phyloP scores from a whole-genome alignment of 2,797 vertebrate species.

The Avahi laniger region DNA sequence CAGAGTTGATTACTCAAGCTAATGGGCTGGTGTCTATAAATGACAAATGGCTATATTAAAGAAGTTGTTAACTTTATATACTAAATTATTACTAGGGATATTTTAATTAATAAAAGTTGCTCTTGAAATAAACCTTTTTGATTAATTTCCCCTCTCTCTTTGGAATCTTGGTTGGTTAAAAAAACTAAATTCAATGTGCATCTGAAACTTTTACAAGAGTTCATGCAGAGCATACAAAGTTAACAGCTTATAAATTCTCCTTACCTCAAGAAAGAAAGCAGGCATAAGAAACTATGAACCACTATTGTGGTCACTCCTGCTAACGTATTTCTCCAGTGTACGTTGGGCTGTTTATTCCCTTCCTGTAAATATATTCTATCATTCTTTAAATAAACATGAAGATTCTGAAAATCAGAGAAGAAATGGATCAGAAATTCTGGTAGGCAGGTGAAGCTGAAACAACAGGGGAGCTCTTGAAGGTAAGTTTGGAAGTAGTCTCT shows the following conservation, averaged over 20 bases:
- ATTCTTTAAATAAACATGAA: constrained; percentile 2
- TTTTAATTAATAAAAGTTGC: constrained; percentile 78
- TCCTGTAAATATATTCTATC: not conserved
- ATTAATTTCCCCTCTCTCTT: constrained; percentile 52
- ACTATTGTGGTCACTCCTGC: not conserved
- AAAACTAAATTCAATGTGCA: constrained; percentile 54
- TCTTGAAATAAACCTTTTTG: constrained; percentile 57
- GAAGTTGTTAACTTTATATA: constrained; percentile 81
- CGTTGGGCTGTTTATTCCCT: constrained; percentile 10
- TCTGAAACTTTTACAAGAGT: constrained; percentile 46
- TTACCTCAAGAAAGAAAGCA: constrained; percentile 21
- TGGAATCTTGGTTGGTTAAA: constrained; percentile 48
- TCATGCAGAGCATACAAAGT: not conserved
- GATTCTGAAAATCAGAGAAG: not conserved
- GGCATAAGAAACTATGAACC: not conserved
- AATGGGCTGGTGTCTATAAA: constrained; percentile 82
- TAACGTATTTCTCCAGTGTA: not conserved
- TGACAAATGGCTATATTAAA: constrained; percentile 81
- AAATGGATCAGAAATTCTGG: not conserved
- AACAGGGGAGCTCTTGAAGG: not conserved
- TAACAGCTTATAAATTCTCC: constrained; percentile 66
- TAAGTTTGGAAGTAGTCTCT: not conserved
- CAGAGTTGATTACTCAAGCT: constrained; percentile 79
- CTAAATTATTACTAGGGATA: constrained; percentile 71
- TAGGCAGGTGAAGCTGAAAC: not conserved